Base-by-base conservation (phyloP, 1,140 invertebrate species). In the Tetragnatha versicolor region DNA sequence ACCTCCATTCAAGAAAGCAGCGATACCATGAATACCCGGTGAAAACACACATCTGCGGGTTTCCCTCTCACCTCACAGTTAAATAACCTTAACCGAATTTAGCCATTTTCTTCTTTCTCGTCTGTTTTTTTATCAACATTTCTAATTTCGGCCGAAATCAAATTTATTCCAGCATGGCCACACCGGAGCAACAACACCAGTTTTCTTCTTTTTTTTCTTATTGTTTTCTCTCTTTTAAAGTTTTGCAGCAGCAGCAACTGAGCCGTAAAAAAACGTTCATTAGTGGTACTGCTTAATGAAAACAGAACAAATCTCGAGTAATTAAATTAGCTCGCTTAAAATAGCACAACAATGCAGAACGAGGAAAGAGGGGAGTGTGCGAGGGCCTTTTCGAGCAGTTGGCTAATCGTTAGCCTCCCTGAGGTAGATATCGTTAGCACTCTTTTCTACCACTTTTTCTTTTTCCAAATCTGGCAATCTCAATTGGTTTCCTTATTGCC, bases 251-350 rank as follows among this genome's bases (percentile, higher is more conserved):
- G 33, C 29, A 20, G 20, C 27, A 70, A 10, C 25, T 29, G 63
- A n/a, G 49, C 6, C 9, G 20, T 17, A 65, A 65, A 55, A 66
- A 75, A 76, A 0, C 42, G 20, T 53, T 77, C 73, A 77, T 77
- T 77, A 77, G 47, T 31, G 35, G 73, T 20, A 25, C 20, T n/a
- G 17, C n/a, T 65, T 65, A 77, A 77, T 77, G 73, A 77, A 77
- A 77, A 77, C 33, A 65, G 47, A 77, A 53, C 73, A 77, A 47
- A 60, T 51, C 45, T 29, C 25, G 65, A 12, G 35, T 77, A 77
- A 77, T 77, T 77, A 65, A 77, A 77, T 77, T 77, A 53, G 39
- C 39, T 27, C 22, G 39, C 73, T 65, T 77, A 66, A 77, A 77
- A 77, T 77, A 77, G 42, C 73, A 35, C 20, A 29, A 77, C 31